These are phyloP conservation scores for Cheilosia impressa DNA, from an alignment of 2,888 invertebrate genomes.

Conservation along the genomic window DNA sequence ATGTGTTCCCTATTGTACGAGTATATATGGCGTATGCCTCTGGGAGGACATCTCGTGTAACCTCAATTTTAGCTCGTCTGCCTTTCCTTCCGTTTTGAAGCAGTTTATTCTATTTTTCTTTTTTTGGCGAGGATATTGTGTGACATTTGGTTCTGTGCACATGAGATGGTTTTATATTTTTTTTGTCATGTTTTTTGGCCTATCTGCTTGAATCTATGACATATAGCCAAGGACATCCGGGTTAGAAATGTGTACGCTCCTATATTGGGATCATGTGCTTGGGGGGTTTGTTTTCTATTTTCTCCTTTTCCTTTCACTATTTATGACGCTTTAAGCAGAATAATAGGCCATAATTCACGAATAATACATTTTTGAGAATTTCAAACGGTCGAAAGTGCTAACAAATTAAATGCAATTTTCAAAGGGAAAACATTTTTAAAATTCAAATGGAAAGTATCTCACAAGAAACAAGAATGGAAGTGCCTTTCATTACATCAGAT, in stretches of 20 bases:
- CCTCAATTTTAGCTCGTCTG: slow-evolving; percentile 51
- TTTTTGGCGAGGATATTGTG: slow-evolving; percentile 15
- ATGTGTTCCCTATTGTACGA: slow-evolving; percentile 2
- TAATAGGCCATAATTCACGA: background rate
- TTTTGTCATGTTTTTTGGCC: background rate
- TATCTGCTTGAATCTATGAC: slow-evolving; percentile 43
- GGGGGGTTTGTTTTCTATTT: background rate
- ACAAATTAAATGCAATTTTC: slow-evolving; percentile 26
- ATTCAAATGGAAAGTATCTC: background rate
- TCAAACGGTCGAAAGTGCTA: background rate
- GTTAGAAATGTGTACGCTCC: slow-evolving; percentile 21
- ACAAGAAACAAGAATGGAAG: background rate
- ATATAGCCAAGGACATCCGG: slow-evolving; percentile 45
- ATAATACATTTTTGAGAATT: background rate
- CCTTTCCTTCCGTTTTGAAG: slow-evolving; percentile 58
- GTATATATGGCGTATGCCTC: slow-evolving; percentile 7
- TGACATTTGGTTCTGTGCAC: slow-evolving; percentile 54
- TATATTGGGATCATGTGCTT: slow-evolving; percentile 39
- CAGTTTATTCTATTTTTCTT: background rate
- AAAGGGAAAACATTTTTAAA: slow-evolving; percentile 26
- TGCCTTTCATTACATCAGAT: slow-evolving; percentile 1
- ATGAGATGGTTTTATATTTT: slow-evolving; percentile 28
- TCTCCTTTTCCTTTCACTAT: background rate
- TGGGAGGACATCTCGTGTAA: slow-evolving; percentile 33
- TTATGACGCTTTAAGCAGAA: slow-evolving; percentile 10